These are phyloP conservation scores for Apteryx owenii DNA, from an alignment of 2,113 vertebrate species.

Conservation along the genomic window DNA sequence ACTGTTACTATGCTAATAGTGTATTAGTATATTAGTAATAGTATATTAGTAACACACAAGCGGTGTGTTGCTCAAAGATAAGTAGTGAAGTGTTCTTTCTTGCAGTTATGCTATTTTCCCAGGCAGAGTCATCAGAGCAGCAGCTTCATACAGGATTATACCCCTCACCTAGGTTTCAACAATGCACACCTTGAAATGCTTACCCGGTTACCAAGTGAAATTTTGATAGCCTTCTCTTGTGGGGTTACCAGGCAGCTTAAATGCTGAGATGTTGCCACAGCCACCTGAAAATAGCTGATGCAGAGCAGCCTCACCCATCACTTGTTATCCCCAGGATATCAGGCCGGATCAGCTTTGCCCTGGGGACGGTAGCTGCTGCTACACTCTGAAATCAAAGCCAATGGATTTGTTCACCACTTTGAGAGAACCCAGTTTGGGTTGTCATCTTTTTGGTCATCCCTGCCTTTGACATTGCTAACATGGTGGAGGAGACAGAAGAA, in stretches of 20 bases:
- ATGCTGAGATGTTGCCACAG: background rate
- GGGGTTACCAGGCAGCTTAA: background rate
- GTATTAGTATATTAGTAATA: no score
- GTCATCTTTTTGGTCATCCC: background rate
- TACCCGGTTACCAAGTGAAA: background rate
- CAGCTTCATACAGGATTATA: no score
- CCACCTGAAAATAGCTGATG: background rate
- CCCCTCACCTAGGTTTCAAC: background rate
- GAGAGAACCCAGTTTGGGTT: background rate
- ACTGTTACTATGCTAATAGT: background rate
- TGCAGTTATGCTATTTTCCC: background rate
- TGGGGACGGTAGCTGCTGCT: no score
- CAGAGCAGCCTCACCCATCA: no score
- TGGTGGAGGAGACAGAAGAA: fast-evolving
- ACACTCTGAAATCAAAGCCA: no score
- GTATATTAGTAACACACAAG: no score
- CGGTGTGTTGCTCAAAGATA: background rate
- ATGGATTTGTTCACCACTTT: background rate
- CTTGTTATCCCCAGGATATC: no score
- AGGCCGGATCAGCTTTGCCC: no score
- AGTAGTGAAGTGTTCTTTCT: background rate
- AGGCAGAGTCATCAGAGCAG: background rate
- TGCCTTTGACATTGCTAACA: no score
- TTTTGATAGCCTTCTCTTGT: background rate
- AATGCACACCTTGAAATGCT: fast-evolving